Conservation (phyloP, 2,113 vertebrate genomes). For the Aptenodytes patagonicus region DNA sequence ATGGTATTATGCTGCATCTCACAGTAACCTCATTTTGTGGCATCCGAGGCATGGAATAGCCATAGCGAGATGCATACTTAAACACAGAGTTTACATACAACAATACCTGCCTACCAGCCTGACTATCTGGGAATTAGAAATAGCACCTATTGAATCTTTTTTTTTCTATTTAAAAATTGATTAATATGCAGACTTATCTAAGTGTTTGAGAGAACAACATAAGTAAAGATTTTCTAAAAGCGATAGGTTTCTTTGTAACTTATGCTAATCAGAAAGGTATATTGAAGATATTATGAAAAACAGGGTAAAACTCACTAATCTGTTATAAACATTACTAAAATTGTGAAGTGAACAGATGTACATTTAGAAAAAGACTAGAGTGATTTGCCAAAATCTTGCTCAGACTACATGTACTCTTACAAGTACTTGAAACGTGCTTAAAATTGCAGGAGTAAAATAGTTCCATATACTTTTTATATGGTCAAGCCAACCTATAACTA, state of each 20-base stretch:
- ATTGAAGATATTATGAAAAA: not conserved
- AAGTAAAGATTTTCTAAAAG: not conserved
- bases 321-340: not conserved
- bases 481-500: not conserved
- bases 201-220: not conserved
- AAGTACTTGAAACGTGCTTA: not conserved
- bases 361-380: not conserved
- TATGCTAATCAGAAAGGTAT: not conserved
- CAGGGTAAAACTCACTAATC: not conserved
- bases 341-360: not conserved
- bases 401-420: not conserved
- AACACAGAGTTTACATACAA: not conserved
- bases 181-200: not conserved
- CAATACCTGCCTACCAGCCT: not conserved
- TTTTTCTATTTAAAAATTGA: not conserved
- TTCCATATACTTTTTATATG: not conserved
- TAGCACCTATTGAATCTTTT: not conserved
- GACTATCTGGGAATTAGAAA: not conserved
- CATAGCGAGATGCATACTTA: accelerated
- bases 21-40: not conserved
- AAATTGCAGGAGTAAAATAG: not conserved
- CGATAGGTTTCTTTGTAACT: not conserved
- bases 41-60: not conserved
- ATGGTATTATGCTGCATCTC: not conserved
- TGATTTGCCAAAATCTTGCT: not conserved